Evolutionary conservation across 2,113 vertebrate genomes (phyloP).

Genomic region (Stegastes partitus): DNA sequence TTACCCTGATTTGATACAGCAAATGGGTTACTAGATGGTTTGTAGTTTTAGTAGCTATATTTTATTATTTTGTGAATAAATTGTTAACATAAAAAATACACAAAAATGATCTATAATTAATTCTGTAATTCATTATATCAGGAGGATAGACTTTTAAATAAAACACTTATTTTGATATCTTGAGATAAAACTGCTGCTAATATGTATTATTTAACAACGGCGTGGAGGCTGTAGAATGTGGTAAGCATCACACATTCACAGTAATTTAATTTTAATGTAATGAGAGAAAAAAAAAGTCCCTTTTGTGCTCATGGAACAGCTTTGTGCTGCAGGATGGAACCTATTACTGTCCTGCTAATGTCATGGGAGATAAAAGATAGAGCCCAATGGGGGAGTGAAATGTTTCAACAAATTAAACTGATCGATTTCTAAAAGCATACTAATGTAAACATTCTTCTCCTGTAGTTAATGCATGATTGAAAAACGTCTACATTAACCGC

Average conservation of each 20-base stretch:
- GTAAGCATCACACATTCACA: background rate
- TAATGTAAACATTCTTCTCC: too few relatives aligned
- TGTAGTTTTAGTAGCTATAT: background rate
- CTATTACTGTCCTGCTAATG: background rate
- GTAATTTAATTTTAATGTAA: slow-evolving; percentile 4
- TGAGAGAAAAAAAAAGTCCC: fast-evolving
- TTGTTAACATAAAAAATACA: background rate
- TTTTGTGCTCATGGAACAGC: slow-evolving; percentile 1
- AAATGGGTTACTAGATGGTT: background rate
- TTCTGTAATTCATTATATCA: background rate
- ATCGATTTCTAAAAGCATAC: background rate
- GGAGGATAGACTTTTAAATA: background rate
- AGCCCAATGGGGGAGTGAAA: background rate
- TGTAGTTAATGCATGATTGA: background rate
- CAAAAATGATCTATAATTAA: background rate
- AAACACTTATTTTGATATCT: background rate
- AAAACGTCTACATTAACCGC: background rate
- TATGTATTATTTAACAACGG: background rate
- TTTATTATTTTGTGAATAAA: background rate
- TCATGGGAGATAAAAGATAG: background rate
- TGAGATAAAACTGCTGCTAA: slow-evolving; percentile 1
- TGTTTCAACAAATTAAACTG: background rate
- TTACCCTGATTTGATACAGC: background rate
- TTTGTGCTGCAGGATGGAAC: background rate
- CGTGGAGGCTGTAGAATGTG: background rate